Conservation (phyloP, 2,888 invertebrate genomes). For the Sinohyriopsis cumingii region DNA sequence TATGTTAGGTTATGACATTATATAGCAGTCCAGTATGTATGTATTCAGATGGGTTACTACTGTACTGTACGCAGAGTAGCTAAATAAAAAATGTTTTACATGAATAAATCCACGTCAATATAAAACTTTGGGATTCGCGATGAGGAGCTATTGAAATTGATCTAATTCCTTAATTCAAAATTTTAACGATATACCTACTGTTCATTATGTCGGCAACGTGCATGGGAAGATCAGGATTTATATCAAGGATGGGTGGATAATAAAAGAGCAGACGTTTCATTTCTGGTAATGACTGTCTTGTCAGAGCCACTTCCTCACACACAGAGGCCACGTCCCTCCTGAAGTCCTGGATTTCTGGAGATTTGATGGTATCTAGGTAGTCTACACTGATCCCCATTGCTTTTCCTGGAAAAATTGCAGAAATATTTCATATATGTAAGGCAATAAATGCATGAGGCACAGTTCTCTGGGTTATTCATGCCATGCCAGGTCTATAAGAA, state of each 20-base stretch:
- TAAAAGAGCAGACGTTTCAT: constrained; percentile 17
- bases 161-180: constrained; percentile 2
- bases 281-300: constrained; percentile 8
- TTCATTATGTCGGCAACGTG: constrained; percentile 20
- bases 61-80: too few species aligned
- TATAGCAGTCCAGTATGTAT: too few species aligned
- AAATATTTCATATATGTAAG: too few species aligned
- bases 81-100: too few species aligned
- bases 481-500: too few species aligned
- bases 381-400: too few species aligned
- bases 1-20: too few species aligned
- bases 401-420: too few species aligned
- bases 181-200: constrained; percentile 16
- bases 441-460: too few species aligned
- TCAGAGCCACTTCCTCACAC: constrained; percentile 9
- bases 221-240: constrained; percentile 26
- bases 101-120: too few species aligned
- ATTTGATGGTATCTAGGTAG: constrained; percentile 13
- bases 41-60: too few species aligned
- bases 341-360: constrained; percentile 14
- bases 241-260: constrained; percentile 23
- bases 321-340: constrained; percentile 9
- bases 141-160: background rate
- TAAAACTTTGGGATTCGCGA: background rate
- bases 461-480: too few species aligned